Conservation (phyloP, 2,113 vertebrate genomes). For the Telmatochromis sp. region DNA sequence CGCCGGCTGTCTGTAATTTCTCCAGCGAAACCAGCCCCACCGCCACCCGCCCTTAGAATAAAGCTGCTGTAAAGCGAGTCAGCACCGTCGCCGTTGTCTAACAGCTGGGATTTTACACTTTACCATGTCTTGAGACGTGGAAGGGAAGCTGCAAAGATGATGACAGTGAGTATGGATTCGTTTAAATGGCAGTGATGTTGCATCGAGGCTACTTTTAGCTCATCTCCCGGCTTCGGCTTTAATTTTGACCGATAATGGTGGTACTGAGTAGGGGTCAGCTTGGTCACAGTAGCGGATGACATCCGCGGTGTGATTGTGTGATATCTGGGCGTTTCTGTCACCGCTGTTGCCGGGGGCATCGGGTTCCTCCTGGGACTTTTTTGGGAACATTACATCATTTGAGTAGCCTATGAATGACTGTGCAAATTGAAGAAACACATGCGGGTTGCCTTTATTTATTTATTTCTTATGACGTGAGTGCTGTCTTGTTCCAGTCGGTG, state of each 20-base stretch:
- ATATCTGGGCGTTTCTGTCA: conserved; percentile 53
- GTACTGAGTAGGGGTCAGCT: not conserved
- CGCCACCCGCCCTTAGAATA: conserved; percentile 42
- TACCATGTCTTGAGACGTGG: conserved; percentile 74
- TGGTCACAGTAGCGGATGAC: conserved; percentile 12
- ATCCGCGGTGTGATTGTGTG: not conserved
- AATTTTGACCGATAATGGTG: not conserved
- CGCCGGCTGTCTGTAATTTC: conserved; percentile 53
- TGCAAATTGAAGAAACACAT: conserved; percentile 11
- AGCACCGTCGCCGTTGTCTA: conserved; percentile 18
- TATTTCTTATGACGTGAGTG: not conserved
- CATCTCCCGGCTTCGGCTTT: not conserved
- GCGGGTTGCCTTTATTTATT: not conserved
- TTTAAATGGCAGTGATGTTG: not conserved
- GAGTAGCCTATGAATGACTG: conserved; percentile 39
- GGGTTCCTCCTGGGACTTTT: conserved; percentile 62
- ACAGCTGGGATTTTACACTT: conserved; percentile 46
- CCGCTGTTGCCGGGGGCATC: conserved; percentile 44
- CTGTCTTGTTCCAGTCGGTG: not conserved
- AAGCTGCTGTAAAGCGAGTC: conserved; percentile 23
- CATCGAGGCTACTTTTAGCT: conserved; percentile 22
- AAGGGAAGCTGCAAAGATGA: conserved; percentile 47
- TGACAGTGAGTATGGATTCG: conserved; percentile 72
- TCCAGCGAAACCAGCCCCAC: conserved; percentile 22
- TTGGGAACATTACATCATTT: conserved; percentile 73